Evolutionary conservation across 2,888 invertebrate genomes (phyloP).

Genomic region (Diloba caeruleocephala): DNA sequence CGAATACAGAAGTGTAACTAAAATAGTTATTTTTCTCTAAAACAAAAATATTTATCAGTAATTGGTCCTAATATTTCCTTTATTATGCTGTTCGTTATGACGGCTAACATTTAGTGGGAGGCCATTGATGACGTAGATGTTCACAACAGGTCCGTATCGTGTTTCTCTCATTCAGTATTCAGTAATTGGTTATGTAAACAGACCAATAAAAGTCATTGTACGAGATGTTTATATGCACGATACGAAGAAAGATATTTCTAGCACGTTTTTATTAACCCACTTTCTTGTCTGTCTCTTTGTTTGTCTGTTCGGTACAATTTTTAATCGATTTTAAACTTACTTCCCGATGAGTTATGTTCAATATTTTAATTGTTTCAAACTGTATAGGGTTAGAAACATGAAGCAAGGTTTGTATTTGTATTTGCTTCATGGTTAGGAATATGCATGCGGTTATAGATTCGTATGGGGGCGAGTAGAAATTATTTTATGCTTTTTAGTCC

Average conservation of each 20-base stretch:
- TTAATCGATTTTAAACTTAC: too few species aligned
- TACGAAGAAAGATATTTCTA: constrained; percentile 1
- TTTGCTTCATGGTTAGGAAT: too few species aligned
- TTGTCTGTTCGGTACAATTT: too few species aligned
- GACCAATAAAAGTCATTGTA: constrained; percentile 9
- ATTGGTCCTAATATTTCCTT: neutral
- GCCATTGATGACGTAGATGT: constrained; percentile 19
- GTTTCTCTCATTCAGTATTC: constrained; percentile 21
- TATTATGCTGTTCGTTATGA: constrained; percentile 21
- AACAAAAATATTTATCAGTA: constrained; percentile 3
- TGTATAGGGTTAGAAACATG: too few species aligned
- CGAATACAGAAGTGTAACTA: neutral
- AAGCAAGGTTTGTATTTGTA: too few species aligned
- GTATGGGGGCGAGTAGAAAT: too few species aligned
- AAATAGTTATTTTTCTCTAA: neutral
- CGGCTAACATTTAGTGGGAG: constrained; percentile 15
- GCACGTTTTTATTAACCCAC: too few species aligned
- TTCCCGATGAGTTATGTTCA: too few species aligned
- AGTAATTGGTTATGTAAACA: constrained; percentile 26
- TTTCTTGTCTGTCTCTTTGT: too few species aligned
- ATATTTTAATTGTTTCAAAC: too few species aligned
- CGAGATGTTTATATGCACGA: constrained; percentile 1
- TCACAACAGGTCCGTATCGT: constrained; percentile 17
- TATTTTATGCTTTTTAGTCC: too few species aligned
- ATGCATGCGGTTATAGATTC: too few species aligned